phyloP scores from a whole-genome alignment of 2,888 invertebrate species.

The Scelioninae gen. 2 region DNA sequence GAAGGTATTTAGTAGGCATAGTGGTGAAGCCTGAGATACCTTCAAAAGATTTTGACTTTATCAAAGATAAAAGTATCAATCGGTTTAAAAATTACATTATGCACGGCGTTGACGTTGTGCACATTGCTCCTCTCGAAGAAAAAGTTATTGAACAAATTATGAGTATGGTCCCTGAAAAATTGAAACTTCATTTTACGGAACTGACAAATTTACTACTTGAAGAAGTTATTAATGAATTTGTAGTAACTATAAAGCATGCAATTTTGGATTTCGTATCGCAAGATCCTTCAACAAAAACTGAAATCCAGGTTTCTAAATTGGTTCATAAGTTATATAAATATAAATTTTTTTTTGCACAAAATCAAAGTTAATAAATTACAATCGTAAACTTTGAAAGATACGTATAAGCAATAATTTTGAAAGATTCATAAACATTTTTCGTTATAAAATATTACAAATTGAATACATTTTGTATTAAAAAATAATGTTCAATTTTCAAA shows the following conservation, averaged over 20 bases:
- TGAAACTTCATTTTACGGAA: conserved; percentile 79
- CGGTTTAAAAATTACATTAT: conserved; percentile 93
- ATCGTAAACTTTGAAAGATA: no score
- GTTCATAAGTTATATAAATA: neutral
- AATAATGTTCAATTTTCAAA: no score
- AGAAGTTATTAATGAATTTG: conserved; percentile 90
- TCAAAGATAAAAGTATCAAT: conserved; percentile 82
- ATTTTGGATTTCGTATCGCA: conserved; percentile 93
- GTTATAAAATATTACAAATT: no score
- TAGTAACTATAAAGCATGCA: conserved; percentile 91
- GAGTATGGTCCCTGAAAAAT: conserved; percentile 79
- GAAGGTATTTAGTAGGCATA: conserved; percentile 86
- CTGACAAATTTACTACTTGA: conserved; percentile 80
- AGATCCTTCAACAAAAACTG: conserved; percentile 78
- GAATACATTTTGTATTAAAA: no score
- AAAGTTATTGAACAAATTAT: conserved; percentile 82
- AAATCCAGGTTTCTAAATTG: conserved; percentile 18
- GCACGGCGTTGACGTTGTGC: conserved; percentile 92
- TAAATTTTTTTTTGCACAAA: no score
- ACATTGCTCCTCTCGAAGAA: conserved; percentile 88
- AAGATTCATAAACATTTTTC: no score
- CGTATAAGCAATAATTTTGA: no score
- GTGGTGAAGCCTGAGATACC: conserved; percentile 80
- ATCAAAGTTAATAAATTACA: no score
- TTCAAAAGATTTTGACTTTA: conserved; percentile 74